Percentiles rank a stretch among this genome's conserved stretches.
These are phyloP conservation scores for Piprites chloris DNA, from an alignment of 2,113 vertebrate genomes.

Conservation along the genomic window DNA sequence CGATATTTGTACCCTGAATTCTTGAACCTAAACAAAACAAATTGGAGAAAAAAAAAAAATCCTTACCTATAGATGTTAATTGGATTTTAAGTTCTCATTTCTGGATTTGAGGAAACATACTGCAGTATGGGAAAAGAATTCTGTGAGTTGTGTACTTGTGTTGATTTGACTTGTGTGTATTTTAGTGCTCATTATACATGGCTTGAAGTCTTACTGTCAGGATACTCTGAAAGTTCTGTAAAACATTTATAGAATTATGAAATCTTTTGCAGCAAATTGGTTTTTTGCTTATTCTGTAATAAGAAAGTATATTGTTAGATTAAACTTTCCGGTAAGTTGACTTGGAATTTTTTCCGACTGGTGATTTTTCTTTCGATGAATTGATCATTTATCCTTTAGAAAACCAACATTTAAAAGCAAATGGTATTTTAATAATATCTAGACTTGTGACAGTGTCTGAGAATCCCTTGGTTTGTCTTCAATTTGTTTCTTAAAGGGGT, in stretches of 20 bases:
- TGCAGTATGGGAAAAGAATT: not conserved
- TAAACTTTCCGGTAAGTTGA: slow-evolving; percentile 3
- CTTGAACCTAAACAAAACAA: not conserved
- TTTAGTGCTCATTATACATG: not conserved
- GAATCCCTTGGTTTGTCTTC: slow-evolving; percentile 16
- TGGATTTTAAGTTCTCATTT: not conserved
- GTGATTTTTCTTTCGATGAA: not conserved
- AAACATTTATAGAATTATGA: not conserved
- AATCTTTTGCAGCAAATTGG: slow-evolving; percentile 2
- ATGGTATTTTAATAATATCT: not conserved
- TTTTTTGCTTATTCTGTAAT: slow-evolving; percentile 42
- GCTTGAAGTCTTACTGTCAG: not conserved
- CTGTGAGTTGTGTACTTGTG: not conserved
- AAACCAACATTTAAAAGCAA: not conserved
- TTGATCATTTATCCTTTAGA: not conserved
- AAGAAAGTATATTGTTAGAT: slow-evolving; percentile 17
- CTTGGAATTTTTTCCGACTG: not conserved
- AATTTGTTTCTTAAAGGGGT: slow-evolving; percentile 62
- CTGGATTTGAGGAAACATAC: slow-evolving; percentile 2
- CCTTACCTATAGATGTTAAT: not conserved
- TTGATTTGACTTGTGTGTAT: slow-evolving; percentile 9
- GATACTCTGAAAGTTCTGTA: not conserved
- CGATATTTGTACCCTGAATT: not conserved
- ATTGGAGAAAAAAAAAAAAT: not conserved
- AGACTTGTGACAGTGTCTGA: not conserved